Evolutionary conservation across 2,797 vertebrate genomes (phyloP).

Genomic region (Podarcis siculus): DNA sequence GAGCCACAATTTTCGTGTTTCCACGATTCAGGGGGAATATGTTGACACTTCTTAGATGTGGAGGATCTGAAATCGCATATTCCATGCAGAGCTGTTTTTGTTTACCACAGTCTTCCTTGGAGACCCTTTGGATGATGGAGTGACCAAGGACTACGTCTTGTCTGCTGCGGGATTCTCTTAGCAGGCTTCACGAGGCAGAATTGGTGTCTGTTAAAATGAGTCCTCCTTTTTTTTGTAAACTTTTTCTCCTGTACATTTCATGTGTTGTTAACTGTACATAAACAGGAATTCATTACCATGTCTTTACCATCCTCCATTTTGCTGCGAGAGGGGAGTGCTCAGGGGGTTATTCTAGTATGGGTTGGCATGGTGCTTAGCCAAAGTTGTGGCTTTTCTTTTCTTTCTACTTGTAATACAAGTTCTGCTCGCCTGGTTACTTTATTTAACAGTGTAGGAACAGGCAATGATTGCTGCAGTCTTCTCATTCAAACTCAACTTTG

Average conservation of each 20-base stretch:
- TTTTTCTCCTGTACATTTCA: slow-evolving; percentile 18
- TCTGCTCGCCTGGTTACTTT: background rate
- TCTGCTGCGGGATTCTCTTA: background rate
- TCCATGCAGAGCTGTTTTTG: background rate
- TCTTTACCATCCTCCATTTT: background rate
- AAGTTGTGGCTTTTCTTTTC: background rate
- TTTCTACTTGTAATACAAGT: background rate
- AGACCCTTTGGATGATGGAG: background rate
- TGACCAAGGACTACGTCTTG: background rate
- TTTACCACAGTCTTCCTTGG: background rate
- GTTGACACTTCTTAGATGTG: background rate
- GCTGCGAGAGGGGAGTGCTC: background rate
- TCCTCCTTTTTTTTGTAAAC: background rate
- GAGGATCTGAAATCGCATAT: background rate
- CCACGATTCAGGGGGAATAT: background rate
- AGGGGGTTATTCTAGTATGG: background rate
- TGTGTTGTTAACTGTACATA: slow-evolving; percentile 33
- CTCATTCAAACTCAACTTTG: too few species aligned
- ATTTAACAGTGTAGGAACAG: too few species aligned
- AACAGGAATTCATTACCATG: background rate
- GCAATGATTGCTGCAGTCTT: too few species aligned
- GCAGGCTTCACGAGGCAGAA: background rate
- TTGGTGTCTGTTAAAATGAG: too few species aligned
- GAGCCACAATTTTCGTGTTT: background rate
- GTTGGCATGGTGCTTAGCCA: background rate